These are phyloP conservation scores for Echinarachnius parma DNA, from an alignment of 53 echinoderm and acorn worm species.

Conservation along the genomic window DNA sequence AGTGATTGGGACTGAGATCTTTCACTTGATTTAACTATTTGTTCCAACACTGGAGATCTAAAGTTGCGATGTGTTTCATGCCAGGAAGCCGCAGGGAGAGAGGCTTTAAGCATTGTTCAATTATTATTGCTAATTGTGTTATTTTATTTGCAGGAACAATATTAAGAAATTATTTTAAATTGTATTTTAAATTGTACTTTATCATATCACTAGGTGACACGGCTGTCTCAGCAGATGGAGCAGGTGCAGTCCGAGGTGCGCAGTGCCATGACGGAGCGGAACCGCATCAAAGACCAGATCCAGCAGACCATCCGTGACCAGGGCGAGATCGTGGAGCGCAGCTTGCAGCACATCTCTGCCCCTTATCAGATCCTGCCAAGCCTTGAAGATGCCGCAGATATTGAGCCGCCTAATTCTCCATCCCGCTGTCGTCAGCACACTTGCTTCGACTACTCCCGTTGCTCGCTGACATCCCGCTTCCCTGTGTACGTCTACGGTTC, in stretches of 20 bases:
- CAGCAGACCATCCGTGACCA: slow-evolving; percentile 74
- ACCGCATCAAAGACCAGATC: slow-evolving; percentile 74
- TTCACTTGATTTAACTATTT: too few relatives aligned
- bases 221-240: slow-evolving; percentile 47
- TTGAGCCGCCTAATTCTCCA: slow-evolving; percentile 62
- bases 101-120: too few relatives aligned
- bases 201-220: too few relatives aligned
- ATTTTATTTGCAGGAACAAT: too few relatives aligned
- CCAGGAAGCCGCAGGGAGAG: too few relatives aligned
- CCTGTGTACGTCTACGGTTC: slow-evolving; percentile 83
- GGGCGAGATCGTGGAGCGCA: slow-evolving; percentile 79
- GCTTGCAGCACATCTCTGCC: slow-evolving; percentile 79
- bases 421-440: slow-evolving; percentile 73
- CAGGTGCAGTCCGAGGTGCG: slow-evolving; percentile 48
- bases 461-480: slow-evolving; percentile 87
- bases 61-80: too few relatives aligned
- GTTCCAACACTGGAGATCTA: too few relatives aligned
- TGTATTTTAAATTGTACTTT: too few relatives aligned
- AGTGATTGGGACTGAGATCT: too few relatives aligned
- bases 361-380: slow-evolving; percentile 88
- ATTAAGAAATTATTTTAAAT: too few relatives aligned
- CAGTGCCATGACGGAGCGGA: slow-evolving; percentile 53
- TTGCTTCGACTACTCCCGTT: slow-evolving; percentile 98
- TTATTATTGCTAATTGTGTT: too few relatives aligned
- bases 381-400: slow-evolving; percentile 61